Base-by-base conservation (phyloP, 2,888 invertebrate genomes). In the Agapetus fuscipes region DNA sequence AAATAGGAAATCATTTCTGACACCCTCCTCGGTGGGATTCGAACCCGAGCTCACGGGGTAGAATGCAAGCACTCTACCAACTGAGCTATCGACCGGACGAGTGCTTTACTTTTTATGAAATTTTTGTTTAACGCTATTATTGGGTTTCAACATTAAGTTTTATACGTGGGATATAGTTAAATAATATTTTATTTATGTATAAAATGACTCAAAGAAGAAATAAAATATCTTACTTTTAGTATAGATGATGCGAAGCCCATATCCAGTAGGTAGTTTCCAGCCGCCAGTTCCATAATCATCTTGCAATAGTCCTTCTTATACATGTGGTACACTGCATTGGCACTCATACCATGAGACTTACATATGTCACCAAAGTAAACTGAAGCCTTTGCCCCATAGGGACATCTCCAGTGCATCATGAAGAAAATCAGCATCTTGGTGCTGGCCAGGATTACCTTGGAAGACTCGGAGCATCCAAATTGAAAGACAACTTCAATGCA, bases 391-490 rank as follows among this genome's bases (percentile, higher is more conserved):
- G 73, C 64, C 5, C 68, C 63, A 16, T 72, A 61, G 25, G 66
- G 62, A 32, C 78, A 76, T 35, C 72, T 73, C 9, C 76, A 74
- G 50, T 78, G 69, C 66, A 80, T 74, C 20, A 80, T 68, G 51
- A 74, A 77, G 52, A 76, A 73, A 7, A 74, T 65, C 1, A 78
- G 56, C 9, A 77, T 59, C 51, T 74, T 72, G 12, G 72, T 62
- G 2, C 59, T 56, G 9, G 67, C 63, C 39, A 72, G 54, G 16
- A 70, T 50, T 0, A 71, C 59, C 52, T 60, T 59, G 46, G 62
- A 56, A 31, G 60, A 58, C 4, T 52, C 53, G 35, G 59, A 56
- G 13, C 60, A 44, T 1, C 69, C 73, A 49, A 78, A 64, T 45
- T 69, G 62, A 50, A 64, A 70, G 6, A 80, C 67, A 3, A 71